Conservation (phyloP, 2,888 invertebrate species). For the Erannis defoliaria region DNA sequence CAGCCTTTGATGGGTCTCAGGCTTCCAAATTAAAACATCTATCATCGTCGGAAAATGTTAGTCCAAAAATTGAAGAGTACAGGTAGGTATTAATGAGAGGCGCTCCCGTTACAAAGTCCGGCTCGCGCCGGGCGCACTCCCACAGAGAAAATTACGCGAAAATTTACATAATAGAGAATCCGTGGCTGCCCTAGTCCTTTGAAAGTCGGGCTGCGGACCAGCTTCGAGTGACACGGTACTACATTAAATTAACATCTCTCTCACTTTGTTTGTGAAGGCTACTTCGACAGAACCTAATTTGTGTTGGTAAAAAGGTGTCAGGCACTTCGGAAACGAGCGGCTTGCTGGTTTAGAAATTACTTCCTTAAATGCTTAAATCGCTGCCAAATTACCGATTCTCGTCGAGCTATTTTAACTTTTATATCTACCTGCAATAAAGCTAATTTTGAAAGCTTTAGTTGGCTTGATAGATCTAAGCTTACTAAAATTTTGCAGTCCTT, state of each 20-base stretch:
- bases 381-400: no score
- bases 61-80: constrained; percentile 66
- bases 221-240: constrained; percentile 78
- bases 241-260: constrained; percentile 84
- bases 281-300: constrained; percentile 72
- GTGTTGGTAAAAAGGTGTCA: constrained; percentile 62
- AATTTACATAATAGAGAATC: constrained; percentile 86
- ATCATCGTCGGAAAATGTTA: constrained; percentile 27
- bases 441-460: no score
- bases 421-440: no score
- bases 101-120: constrained; percentile 80
- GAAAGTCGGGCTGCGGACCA: constrained; percentile 74
- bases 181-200: constrained; percentile 82
- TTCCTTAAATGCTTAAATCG: constrained; percentile 1
- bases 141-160: constrained; percentile 81
- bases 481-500: no score
- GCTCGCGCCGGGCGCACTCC: constrained; percentile 60
- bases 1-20: constrained; percentile 9
- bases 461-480: no score
- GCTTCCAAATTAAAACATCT: constrained; percentile 24
- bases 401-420: no score
- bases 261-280: constrained; percentile 78
- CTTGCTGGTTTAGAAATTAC: constrained; percentile 33
- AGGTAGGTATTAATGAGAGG: constrained; percentile 79
- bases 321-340: constrained; percentile 28